Evolutionary conservation across 2,888 invertebrate species (phyloP).

Genomic region (Homarus gammarus): DNA sequence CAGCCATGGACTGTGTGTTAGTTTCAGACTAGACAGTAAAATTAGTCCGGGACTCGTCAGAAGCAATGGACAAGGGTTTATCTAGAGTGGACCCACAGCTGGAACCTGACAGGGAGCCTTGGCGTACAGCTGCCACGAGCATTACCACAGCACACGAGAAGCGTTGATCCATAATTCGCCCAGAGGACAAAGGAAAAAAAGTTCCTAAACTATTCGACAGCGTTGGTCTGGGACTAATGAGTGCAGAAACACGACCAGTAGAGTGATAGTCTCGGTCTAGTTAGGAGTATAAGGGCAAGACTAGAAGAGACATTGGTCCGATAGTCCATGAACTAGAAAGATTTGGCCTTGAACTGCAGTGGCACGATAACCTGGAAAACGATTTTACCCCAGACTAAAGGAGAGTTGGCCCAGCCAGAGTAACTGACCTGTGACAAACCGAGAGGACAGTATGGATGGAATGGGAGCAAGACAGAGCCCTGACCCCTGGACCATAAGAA

Average conservation of each 20-base stretch:
- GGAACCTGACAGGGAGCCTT: not conserved
- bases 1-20: not conserved
- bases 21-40: not conserved
- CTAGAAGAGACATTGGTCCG: not conserved
- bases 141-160: not conserved
- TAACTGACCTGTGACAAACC: too few relatives aligned
- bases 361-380: not conserved
- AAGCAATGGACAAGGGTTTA: too few relatives aligned
- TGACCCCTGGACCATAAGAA: too few relatives aligned
- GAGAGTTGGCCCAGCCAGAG: too few relatives aligned
- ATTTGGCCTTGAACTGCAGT: not conserved
- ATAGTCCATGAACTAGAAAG: not conserved
- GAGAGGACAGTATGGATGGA: too few relatives aligned
- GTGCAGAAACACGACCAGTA: too few relatives aligned
- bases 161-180: not conserved
- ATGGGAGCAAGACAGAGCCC: too few relatives aligned
- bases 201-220: not conserved
- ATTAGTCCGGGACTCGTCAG: not conserved
- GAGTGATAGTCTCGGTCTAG: not conserved
- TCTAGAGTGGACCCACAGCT: not conserved
- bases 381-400: not conserved
- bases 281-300: not conserved
- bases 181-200: not conserved
- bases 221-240: not conserved
- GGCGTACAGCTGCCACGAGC: not conserved